Conservation (phyloP, 92 coral and sea anemone species). For the Hydrozoanthus gracilis region DNA sequence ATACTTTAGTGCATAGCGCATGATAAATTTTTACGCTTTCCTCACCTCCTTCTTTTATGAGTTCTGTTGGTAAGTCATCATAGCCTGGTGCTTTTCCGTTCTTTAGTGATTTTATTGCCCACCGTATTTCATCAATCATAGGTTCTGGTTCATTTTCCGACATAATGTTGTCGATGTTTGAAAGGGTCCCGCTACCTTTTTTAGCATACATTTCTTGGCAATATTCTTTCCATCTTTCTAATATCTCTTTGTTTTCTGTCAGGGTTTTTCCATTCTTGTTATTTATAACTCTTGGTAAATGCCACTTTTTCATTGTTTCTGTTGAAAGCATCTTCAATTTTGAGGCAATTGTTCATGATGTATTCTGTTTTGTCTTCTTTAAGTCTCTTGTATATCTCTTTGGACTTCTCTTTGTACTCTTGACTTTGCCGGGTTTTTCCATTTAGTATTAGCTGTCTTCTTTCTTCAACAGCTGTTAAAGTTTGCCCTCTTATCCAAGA, state of each 20-base stretch:
- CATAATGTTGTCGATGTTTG: background rate
- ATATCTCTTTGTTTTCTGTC: background rate
- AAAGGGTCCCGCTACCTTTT: background rate
- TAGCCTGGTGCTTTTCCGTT: constrained; percentile 29
- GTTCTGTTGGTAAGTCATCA: constrained; percentile 1
- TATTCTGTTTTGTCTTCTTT: constrained; percentile 17
- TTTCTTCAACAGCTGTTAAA: constrained; percentile 18
- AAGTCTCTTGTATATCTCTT: constrained; percentile 18
- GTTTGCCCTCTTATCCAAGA: constrained; percentile 15
- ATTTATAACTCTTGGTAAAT: background rate
- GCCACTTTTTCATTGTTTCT: constrained; percentile 11
- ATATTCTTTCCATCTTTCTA: constrained; percentile 21
- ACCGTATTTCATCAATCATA: constrained; percentile 10
- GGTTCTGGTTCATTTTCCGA: constrained; percentile 10
- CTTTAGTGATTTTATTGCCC: constrained; percentile 11
- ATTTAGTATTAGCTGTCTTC: constrained; percentile 18
- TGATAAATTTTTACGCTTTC: constrained; percentile 3
- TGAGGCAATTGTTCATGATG: constrained; percentile 20
- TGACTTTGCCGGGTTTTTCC: constrained; percentile 21
- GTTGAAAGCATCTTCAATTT: constrained; percentile 18
- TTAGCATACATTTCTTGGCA: constrained; percentile 14
- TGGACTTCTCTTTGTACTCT: constrained; percentile 20
- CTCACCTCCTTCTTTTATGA: constrained; percentile 30
- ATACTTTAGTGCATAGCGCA: background rate
- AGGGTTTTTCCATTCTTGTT: constrained; percentile 11